Base-by-base conservation (phyloP, 2,113 vertebrate genomes). In the Ahaetulla prasina region DNA sequence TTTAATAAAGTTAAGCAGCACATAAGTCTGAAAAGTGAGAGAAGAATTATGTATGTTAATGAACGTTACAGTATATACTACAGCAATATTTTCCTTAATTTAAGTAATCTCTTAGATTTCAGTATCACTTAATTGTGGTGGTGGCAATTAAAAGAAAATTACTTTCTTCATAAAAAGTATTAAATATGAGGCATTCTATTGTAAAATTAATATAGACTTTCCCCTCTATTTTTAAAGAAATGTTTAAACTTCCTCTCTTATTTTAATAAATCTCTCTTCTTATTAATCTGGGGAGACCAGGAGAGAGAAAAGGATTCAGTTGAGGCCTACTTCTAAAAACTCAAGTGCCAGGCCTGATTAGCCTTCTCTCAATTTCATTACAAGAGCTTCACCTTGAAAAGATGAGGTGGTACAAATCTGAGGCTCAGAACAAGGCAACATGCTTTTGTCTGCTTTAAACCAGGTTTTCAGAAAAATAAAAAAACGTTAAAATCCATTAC, bases 261-360 rank as follows among this genome's bases (percentile, higher is more conserved):
- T 22, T 22, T 80, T 80, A 80, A 80, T 43, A 80, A 80, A 80
- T 80, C 74, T 80, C 74, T 3, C 91, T 5, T 35, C n/a, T 23
- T n/a, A 30, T 4, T 4, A 85, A 92, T 45, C 11, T 85, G 88
- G 57, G 52, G n/a, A 0, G 87, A 52, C 27, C 2, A 47, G 87
- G 14, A 35, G 45, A 9, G 47, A 74, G n/a, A 89, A 87, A 91
- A 8, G 57, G n/a, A 2, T 18, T 14, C 1, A 0, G 89, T 93
- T 18, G 94, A 94, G 96, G 96, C 96, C 96, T 96, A 96, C 91
- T 50, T 89, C 30, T 43, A 93, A 57, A 60, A 68, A 93, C 57
- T 87, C 86, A 94, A 93, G 94, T 94, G 85, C 63, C 88, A 94
- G 94, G 96, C 96, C 95, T 96, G 89, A 35, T 23, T 30, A 88